Conservation (phyloP, 2,113 vertebrate genomes). For the Pyrgilauda ruficollis region DNA sequence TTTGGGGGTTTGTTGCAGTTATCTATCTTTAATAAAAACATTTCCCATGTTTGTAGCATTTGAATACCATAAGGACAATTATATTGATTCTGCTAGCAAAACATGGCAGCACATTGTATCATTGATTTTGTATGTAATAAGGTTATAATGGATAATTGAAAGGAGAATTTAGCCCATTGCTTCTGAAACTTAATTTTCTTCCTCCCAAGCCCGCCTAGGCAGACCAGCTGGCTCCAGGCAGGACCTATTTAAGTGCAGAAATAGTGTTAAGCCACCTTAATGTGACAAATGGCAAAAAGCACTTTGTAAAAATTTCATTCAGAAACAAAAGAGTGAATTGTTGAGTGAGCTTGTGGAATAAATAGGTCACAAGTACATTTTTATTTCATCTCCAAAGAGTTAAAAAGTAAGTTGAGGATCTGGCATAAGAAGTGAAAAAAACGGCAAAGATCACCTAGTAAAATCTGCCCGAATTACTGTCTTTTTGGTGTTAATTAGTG, state of each 20-base stretch:
- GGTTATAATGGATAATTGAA: constrained; percentile 58
- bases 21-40: constrained; percentile 33
- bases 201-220: constrained; percentile 8
- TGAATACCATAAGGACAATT: constrained; percentile 30
- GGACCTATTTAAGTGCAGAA: constrained; percentile 8
- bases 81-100: constrained; percentile 40
- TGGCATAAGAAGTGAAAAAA: neutral
- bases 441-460: neutral
- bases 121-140: constrained; percentile 53
- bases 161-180: constrained; percentile 51
- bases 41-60: constrained; percentile 7
- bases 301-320: constrained; percentile 29
- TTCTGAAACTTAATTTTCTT: constrained; percentile 54
- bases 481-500: constrained; percentile 34
- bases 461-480: constrained; percentile 2
- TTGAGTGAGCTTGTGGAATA: neutral
- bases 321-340: neutral
- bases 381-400: neutral
- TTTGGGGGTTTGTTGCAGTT: neutral
- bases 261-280: constrained; percentile 10
- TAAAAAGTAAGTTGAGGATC: neutral
- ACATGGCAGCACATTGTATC: neutral
- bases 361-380: neutral
- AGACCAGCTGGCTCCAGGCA: constrained; percentile 45
- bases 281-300: constrained; percentile 43